Percentiles rank a stretch among this genome's conserved stretches.
Evolutionary conservation across 2,888 invertebrate species (phyloP).

Genomic region (Drosophila cognata): DNA sequence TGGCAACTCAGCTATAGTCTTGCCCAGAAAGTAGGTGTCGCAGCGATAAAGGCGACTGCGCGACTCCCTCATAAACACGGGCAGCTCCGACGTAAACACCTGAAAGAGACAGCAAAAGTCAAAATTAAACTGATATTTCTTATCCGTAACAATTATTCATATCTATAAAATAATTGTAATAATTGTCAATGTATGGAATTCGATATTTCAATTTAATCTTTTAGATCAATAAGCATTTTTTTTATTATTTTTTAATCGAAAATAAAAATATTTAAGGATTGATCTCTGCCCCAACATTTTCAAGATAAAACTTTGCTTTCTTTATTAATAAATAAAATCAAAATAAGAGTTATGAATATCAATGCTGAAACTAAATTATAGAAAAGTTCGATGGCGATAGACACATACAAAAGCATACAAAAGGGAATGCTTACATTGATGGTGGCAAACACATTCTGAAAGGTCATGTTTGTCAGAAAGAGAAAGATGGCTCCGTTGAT

Average conservation of each 20-base stretch:
- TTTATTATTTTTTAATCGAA: too few relatives aligned
- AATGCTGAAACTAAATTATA: background rate
- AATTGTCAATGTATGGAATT: too few relatives aligned
- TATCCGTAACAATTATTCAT: background rate
- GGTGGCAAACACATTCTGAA: slow-evolving; percentile 97
- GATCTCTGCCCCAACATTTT: background rate
- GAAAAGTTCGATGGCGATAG: background rate
- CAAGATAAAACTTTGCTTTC: background rate
- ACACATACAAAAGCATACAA: too few relatives aligned
- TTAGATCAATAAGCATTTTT: background rate
- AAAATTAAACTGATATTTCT: background rate
- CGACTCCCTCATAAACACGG: slow-evolving; percentile 95
- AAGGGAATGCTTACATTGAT: slow-evolving; percentile 89
- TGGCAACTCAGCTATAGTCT: slow-evolving; percentile 95
- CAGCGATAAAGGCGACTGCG: slow-evolving; percentile 95
- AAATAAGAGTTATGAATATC: background rate
- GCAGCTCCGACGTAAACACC: slow-evolving; percentile 96
- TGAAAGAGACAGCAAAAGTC: slow-evolving; percentile 79
- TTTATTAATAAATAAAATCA: background rate
- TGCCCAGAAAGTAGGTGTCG: slow-evolving; percentile 95
- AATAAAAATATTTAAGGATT: background rate
- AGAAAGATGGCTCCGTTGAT: slow-evolving; percentile 96
- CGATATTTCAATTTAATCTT: background rate
- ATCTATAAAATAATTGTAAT: background rate
- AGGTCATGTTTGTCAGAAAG: slow-evolving; percentile 96